Evolutionary conservation across 2,113 vertebrate species (phyloP).

Genomic region (Mesocricetus auratus): DNA sequence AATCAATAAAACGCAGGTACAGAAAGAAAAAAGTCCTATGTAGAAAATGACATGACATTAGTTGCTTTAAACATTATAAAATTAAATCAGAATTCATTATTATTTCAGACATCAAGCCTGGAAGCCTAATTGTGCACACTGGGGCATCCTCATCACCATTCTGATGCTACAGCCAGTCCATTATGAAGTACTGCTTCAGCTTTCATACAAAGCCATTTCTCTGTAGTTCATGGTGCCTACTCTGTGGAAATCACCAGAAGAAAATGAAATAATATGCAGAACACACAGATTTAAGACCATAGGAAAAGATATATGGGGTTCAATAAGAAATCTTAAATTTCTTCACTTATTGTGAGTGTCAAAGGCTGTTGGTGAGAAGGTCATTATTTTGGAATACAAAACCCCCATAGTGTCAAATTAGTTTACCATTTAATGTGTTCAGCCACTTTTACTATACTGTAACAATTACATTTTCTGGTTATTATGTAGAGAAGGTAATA

Average conservation of each 20-base stretch:
- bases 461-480: slow-evolving; percentile 65
- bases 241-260: neutral
- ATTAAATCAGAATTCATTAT: slow-evolving; percentile 61
- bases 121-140: slow-evolving; percentile 54
- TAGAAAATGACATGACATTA: neutral
- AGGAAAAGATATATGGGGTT: neutral
- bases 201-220: slow-evolving; percentile 45
- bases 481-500: slow-evolving; percentile 39
- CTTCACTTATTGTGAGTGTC: slow-evolving; percentile 14
- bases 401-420: slow-evolving; percentile 36
- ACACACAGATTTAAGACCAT: neutral
- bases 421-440: slow-evolving; percentile 51
- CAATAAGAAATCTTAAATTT: neutral
- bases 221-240: neutral
- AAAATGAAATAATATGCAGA: neutral
- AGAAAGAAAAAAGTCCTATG: neutral
- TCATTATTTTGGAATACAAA: slow-evolving; percentile 55
- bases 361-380: neutral
- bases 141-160: neutral
- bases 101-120: slow-evolving; percentile 52
- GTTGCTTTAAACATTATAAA: slow-evolving; percentile 48
- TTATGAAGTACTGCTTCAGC: slow-evolving; percentile 32
- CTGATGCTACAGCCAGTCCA: neutral
- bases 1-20: slow-evolving; percentile 50
- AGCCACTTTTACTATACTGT: slow-evolving; percentile 42